Evolutionary conservation across 2,113 vertebrate genomes (phyloP).

Genomic region (Nibea coibor): DNA sequence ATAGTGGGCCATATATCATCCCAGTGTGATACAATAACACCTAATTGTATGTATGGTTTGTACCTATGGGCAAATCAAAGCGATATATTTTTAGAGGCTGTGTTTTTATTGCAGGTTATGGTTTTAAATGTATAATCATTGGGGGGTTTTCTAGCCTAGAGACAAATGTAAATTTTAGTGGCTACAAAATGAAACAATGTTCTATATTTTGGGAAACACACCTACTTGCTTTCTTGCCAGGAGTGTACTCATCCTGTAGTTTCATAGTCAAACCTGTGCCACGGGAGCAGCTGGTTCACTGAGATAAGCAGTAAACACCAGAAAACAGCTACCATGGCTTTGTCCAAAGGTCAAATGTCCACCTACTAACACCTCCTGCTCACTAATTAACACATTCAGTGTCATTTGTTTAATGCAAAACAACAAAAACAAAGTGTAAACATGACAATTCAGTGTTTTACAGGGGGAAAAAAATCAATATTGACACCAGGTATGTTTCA

Average conservation of each 20-base stretch:
- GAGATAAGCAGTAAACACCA: no score
- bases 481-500: neutral
- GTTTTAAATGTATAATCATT: neutral
- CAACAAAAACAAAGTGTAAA: no score
- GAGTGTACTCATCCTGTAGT: neutral
- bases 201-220: neutral
- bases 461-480: neutral
- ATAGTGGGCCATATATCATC: neutral
- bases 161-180: neutral
- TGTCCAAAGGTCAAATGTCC: no score
- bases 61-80: neutral
- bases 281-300: neutral
- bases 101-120: neutral
- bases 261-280: neutral
- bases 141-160: neutral
- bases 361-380: no score
- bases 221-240: neutral
- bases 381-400: no score
- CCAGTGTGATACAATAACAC: neutral
- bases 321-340: no score
- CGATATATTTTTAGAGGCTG: neutral
- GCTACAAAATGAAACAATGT: neutral
- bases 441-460: no score
- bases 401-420: no score
- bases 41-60: neutral